phyloP scores from a whole-genome alignment of 2,113 vertebrate genomes.

The Nyctereutes procyonoides region DNA sequence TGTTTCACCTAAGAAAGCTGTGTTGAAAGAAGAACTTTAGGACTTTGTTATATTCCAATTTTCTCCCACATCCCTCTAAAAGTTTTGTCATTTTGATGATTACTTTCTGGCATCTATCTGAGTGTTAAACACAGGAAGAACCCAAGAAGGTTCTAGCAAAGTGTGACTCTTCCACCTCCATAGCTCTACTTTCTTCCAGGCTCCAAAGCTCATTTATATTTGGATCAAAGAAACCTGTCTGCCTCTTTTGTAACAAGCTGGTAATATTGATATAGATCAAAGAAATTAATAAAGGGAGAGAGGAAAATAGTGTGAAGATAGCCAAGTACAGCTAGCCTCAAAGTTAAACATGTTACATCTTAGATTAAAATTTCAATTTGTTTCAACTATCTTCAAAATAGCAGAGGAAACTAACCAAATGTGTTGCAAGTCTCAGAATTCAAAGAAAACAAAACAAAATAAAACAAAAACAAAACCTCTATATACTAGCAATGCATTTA shows the following conservation, averaged over 20 bases:
- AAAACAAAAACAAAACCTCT: background rate
- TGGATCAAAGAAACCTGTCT: background rate
- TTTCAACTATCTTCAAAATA: conserved; percentile 22
- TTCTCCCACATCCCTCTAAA: conserved; percentile 56
- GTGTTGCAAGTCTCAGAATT: background rate
- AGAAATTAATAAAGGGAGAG: background rate
- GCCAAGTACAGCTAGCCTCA: background rate
- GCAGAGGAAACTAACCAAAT: background rate
- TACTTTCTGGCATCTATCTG: conserved; percentile 57
- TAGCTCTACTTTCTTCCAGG: background rate
- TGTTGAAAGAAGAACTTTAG: conserved; percentile 53
- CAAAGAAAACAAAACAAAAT: background rate
- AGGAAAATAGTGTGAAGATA: background rate
- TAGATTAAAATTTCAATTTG: background rate
- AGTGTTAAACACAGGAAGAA: background rate
- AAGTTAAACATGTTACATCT: background rate
- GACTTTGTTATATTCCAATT: conserved; percentile 54
- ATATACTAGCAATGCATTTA: background rate
- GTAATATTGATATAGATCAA: background rate
- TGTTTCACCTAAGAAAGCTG: background rate
- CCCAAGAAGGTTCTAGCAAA: background rate
- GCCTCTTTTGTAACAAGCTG: background rate
- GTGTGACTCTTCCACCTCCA: background rate
- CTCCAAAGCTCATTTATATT: background rate
- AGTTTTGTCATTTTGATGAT: conserved; percentile 59